phyloP scores from a whole-genome alignment of 2,888 invertebrate genomes.

The Epirrhoe alternata region DNA sequence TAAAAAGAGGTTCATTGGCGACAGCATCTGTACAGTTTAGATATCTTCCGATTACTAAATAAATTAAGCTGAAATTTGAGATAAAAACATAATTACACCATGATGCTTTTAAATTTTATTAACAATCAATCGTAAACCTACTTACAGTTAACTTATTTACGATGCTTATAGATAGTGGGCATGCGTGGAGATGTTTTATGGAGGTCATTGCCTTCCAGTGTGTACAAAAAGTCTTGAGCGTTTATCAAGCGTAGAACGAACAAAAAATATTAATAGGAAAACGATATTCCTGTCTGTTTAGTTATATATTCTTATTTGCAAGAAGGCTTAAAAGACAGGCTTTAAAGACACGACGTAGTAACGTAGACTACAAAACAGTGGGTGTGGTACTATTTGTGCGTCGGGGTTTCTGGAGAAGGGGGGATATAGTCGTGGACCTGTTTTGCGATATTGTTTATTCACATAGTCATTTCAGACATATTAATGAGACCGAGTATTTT shows the following conservation, averaged over 20 bases:
- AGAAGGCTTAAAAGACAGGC: no score
- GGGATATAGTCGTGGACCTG: no score
- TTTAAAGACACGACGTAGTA: no score
- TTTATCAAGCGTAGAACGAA: conserved; percentile 3
- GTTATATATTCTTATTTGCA: background rate
- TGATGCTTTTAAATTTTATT: conserved; percentile 25
- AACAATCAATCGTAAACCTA: conserved; percentile 24
- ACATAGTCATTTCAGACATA: no score
- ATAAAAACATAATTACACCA: conserved; percentile 16
- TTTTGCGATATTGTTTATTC: no score
- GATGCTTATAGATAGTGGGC: conserved; percentile 44
- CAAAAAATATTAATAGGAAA: background rate
- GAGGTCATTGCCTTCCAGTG: conserved; percentile 38
- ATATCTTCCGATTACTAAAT: background rate
- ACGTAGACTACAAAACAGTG: no score
- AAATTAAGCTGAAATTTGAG: background rate
- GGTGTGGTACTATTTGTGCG: no score
- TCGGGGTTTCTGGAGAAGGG: no score
- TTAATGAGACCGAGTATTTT: no score
- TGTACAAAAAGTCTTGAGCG: conserved; percentile 23
- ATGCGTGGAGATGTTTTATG: conserved; percentile 39
- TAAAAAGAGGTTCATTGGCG: no score
- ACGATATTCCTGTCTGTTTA: background rate
- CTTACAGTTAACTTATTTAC: conserved; percentile 44
- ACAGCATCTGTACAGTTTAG: no score